Conservation (phyloP, 2,113 vertebrate species). For the Daubentonia madagascariensis region DNA sequence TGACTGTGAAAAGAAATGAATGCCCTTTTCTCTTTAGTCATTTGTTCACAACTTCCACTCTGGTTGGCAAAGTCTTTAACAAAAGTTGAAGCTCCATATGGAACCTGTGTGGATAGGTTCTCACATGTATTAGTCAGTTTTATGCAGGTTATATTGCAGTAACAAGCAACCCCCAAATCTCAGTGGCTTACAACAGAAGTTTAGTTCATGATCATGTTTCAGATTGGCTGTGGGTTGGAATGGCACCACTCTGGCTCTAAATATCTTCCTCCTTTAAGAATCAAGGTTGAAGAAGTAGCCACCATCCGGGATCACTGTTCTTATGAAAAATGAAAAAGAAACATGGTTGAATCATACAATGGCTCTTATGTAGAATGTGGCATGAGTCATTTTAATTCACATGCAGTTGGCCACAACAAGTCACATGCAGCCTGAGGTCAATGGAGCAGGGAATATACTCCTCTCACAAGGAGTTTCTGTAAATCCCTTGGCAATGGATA, state of each 20-base stretch:
- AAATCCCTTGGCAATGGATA: not conserved
- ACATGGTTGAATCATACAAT: not conserved
- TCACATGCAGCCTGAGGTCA: not conserved
- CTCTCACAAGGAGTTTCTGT: not conserved
- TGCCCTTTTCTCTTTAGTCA: not conserved
- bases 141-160: not conserved
- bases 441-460: rapidly evolving
- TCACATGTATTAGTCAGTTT: not conserved
- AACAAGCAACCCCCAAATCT: not conserved
- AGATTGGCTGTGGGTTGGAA: not conserved
- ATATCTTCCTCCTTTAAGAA: not conserved
- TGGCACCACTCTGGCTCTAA: not conserved
- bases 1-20: conserved; percentile 23
- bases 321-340: not conserved
- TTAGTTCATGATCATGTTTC: not conserved
- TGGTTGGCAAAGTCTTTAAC: not conserved
- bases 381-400: not conserved
- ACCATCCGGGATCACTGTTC: not conserved
- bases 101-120: not conserved
- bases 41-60: not conserved
- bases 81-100: not conserved
- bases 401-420: not conserved
- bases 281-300: not conserved
- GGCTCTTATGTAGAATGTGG: not conserved
- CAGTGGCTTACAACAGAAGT: not conserved